Percentiles rank a stretch among this genome's conserved stretches.
These are phyloP conservation scores for Tragelaphus buxtoni DNA, from an alignment of 2,113 vertebrate genomes.

Conservation along the genomic window DNA sequence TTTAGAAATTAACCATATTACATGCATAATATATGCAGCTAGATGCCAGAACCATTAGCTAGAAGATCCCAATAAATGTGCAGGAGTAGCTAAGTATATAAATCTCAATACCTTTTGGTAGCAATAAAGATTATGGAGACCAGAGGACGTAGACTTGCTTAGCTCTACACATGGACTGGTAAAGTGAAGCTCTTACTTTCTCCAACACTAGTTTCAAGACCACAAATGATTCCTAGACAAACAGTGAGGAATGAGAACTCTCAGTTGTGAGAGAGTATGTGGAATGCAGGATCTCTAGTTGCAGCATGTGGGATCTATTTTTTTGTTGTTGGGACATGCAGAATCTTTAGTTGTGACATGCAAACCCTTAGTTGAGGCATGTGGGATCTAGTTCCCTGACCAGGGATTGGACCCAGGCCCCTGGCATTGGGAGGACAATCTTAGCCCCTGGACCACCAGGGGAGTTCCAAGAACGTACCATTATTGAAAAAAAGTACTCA, in stretches of 20 bases:
- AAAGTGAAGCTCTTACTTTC: not conserved
- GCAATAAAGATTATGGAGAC: not conserved
- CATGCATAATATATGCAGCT: not conserved
- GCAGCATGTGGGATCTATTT: not conserved
- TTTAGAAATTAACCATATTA: not conserved
- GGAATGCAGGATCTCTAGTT: not conserved
- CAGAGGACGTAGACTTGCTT: not conserved
- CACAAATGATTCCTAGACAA: not conserved
- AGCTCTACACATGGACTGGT: not conserved
- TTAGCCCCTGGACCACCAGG: not conserved
- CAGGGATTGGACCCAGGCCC: rapidly evolving
- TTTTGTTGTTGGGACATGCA: not conserved
- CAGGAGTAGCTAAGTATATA: not conserved
- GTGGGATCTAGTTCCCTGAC: not conserved
- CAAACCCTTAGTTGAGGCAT: not conserved
- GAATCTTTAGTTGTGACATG: not conserved
- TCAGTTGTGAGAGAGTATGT: not conserved
- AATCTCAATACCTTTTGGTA: not conserved
- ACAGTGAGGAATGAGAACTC: not conserved
- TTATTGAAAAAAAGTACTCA: not conserved
- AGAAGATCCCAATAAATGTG: not conserved
- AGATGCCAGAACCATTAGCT: not conserved
- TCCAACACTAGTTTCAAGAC: not conserved
- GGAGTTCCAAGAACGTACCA: not conserved
- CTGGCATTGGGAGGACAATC: not conserved